Percentiles rank a stretch among this genome's conserved stretches.
Evolutionary conservation across 1,140 invertebrate genomes (phyloP).

Genomic region (Sycophaga agraensis): DNA sequence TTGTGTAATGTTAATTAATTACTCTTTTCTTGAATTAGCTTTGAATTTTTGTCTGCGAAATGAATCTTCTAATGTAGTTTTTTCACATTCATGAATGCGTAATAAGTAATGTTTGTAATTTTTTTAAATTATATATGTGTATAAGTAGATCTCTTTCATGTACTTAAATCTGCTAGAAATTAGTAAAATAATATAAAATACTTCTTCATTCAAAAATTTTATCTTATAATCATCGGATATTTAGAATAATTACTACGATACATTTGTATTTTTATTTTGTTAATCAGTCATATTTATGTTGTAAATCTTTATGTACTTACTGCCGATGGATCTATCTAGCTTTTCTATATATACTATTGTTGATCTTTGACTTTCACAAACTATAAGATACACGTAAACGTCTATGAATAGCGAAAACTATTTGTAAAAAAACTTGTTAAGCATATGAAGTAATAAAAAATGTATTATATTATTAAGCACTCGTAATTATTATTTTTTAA

Average conservation of each 20-base stretch:
- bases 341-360: conserved; percentile 1
- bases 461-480: conserved; percentile 25
- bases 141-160: not conserved
- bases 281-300: conserved; percentile 15
- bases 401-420: not conserved
- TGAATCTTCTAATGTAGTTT: conserved; percentile 3
- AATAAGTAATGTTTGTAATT: not conserved
- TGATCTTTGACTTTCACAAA: not conserved
- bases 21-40: conserved; percentile 10
- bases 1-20: not conserved
- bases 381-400: not conserved
- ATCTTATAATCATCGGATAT: not conserved
- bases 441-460: conserved; percentile 22
- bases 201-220: conserved; percentile 9
- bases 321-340: conserved; percentile 3
- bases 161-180: not conserved
- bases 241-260: not conserved
- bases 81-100: not conserved
- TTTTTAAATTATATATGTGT: not conserved
- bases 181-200: not conserved
- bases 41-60: not conserved
- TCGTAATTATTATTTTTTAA: too few relatives aligned
- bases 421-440: conserved; percentile 25
- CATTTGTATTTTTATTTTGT: not conserved
- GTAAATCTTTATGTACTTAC: conserved; percentile 10